Evolutionary conservation across 2,888 invertebrate genomes (phyloP).

Genomic region (Rhabditoides inermis): DNA sequence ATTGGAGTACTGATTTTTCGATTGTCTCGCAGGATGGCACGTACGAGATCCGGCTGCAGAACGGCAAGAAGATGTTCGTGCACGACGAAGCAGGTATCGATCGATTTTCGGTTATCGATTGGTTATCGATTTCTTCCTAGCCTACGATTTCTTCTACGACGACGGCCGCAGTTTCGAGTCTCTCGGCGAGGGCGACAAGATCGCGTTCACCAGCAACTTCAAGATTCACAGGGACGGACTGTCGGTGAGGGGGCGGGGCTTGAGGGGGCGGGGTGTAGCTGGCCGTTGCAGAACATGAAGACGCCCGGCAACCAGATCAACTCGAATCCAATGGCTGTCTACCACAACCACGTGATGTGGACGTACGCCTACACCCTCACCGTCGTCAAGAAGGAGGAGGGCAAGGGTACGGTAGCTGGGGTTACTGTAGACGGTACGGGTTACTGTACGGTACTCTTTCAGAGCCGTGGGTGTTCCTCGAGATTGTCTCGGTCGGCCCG

Average conservation of each 20-base stretch:
- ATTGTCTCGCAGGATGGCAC: too few species aligned
- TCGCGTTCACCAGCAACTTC: constrained; percentile 17
- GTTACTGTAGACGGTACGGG: too few species aligned
- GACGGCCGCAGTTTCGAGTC: constrained; percentile 22
- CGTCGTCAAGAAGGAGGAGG: constrained; percentile 8
- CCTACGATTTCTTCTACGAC: constrained; percentile 15
- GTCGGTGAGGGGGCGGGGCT: background rate
- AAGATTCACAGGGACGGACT: constrained; percentile 25
- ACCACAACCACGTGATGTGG: constrained; percentile 20
- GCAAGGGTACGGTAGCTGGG: too few species aligned
- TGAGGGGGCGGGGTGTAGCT: background rate
- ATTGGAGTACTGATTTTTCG: too few species aligned
- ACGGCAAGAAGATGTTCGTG: too few species aligned
- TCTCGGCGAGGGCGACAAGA: constrained; percentile 7
- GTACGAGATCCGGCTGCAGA: too few species aligned
- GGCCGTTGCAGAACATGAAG: constrained; percentile 3
- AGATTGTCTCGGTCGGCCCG: too few species aligned
- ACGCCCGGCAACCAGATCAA: constrained; percentile 11
- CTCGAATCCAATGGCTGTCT: constrained; percentile 14
- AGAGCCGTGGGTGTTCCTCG: too few species aligned
- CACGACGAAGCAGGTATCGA: too few species aligned
- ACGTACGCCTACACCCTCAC: constrained; percentile 12
- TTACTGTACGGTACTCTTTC: too few species aligned
- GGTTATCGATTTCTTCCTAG: too few species aligned
- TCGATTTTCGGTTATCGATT: too few species aligned